Conservation (phyloP, 2,113 vertebrate genomes). For the Calcarius ornatus region DNA sequence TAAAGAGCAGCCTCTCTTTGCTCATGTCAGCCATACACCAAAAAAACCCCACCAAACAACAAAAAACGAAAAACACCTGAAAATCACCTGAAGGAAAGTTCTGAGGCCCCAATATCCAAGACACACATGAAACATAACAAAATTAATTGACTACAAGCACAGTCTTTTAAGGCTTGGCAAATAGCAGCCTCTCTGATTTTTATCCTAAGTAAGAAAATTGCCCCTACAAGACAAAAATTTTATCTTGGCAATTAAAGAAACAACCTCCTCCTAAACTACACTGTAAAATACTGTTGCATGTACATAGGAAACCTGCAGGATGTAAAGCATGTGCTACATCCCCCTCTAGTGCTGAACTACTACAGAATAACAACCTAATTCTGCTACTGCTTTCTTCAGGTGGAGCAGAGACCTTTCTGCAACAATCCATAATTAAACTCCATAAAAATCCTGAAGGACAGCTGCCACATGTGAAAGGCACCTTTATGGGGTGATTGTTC, state of each 20-base stretch:
- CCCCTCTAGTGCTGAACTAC: conserved; percentile 59
- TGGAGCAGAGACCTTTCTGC: background rate
- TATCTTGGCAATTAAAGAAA: background rate
- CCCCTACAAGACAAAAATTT: conserved; percentile 24
- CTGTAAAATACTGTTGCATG: conserved; percentile 16
- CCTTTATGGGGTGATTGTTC: background rate
- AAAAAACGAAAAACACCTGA: background rate
- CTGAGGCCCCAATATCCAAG: background rate
- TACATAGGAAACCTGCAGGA: background rate
- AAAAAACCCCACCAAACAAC: background rate
- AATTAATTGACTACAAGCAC: background rate
- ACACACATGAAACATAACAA: background rate
- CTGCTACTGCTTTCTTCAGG: background rate
- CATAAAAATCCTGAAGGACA: background rate
- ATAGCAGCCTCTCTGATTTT: background rate
- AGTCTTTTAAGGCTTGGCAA: background rate
- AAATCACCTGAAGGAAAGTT: background rate
- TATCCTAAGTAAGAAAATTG: background rate
- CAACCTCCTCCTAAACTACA: conserved; percentile 22
- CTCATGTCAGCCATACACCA: background rate
- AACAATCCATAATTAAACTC: background rate
- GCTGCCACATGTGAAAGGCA: background rate
- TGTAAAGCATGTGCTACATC: conserved; percentile 47
- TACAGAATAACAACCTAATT: background rate
- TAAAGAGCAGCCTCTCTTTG: background rate